Evolutionary conservation across 2,113 vertebrate genomes (phyloP).

Genomic region (Gobiocypris rarus): DNA sequence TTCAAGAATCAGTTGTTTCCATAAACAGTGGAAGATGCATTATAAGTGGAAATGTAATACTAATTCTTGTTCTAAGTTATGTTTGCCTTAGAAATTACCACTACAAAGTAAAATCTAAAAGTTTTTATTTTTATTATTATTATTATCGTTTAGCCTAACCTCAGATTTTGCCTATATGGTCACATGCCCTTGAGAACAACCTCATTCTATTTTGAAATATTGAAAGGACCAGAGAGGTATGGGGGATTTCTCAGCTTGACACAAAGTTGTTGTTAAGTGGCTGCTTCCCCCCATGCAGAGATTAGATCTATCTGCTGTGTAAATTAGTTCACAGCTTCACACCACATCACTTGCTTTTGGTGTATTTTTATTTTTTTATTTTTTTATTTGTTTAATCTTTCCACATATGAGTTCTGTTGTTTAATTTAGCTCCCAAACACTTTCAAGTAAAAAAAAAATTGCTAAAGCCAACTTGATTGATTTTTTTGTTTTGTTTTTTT

Average conservation of each 20-base stretch:
- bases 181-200: conserved; percentile 16
- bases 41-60: neutral
- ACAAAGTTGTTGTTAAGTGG: conserved; percentile 40
- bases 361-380: too few relatives aligned
- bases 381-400: neutral
- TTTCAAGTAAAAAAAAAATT: neutral
- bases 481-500: neutral
- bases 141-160: too few relatives aligned
- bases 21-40: conserved; percentile 2
- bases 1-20: neutral
- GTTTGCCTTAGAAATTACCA: neutral
- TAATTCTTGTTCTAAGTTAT: neutral
- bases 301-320: conserved; percentile 40
- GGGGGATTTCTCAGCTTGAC: conserved; percentile 43
- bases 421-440: neutral
- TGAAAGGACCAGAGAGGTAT: conserved; percentile 18
- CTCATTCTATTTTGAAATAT: conserved; percentile 1
- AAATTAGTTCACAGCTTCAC: conserved; percentile 51
- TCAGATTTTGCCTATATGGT: neutral
- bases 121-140: neutral
- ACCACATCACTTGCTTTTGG: neutral
- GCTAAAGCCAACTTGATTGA: neutral
- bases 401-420: neutral
- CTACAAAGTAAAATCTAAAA: too few relatives aligned
- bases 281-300: conserved; percentile 30